These are phyloP conservation scores for Polypedilum pembai DNA, from an alignment of 1,140 invertebrate genomes.

Conservation along the genomic window DNA sequence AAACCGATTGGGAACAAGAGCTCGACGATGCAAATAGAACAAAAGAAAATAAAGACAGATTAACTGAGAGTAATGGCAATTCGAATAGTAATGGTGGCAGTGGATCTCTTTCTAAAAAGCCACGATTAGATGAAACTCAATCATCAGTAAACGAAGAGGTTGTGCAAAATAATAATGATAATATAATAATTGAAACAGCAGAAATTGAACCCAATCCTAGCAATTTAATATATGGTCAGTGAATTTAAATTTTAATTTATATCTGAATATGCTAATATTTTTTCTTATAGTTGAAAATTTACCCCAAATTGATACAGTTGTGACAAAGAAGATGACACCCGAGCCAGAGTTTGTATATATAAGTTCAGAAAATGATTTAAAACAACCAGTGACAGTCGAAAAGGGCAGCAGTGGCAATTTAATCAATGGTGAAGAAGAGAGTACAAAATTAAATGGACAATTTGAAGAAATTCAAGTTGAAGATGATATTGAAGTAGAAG, in stretches of 20 bases:
- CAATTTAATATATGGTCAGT: not conserved
- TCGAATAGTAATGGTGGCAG: not conserved
- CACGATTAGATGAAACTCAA: not conserved
- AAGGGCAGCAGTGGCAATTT: not conserved
- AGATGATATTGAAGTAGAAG: not conserved
- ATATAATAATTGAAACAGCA: not conserved
- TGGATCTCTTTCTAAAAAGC: not conserved
- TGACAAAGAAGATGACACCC: not conserved
- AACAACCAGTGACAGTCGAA: not conserved
- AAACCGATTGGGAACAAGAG: slow-evolving; percentile 22
- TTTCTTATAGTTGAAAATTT: not conserved
- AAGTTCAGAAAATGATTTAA: not conserved
- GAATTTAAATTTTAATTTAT: not conserved
- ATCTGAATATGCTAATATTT: not conserved
- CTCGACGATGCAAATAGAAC: slow-evolving; percentile 4
- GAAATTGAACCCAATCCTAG: not conserved
- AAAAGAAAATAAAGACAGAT: not conserved
- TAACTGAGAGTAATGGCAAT: not conserved
- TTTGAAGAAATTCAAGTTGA: not conserved
- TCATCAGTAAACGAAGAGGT: not conserved
- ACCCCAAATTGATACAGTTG: not conserved
- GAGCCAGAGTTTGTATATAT: not conserved
- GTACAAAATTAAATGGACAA: slow-evolving; percentile 19
- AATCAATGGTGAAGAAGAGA: not conserved
- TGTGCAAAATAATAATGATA: slow-evolving; percentile 14